These are phyloP conservation scores for Hydraecia micacea DNA, from an alignment of 2,888 invertebrate species.

Conservation along the genomic window DNA sequence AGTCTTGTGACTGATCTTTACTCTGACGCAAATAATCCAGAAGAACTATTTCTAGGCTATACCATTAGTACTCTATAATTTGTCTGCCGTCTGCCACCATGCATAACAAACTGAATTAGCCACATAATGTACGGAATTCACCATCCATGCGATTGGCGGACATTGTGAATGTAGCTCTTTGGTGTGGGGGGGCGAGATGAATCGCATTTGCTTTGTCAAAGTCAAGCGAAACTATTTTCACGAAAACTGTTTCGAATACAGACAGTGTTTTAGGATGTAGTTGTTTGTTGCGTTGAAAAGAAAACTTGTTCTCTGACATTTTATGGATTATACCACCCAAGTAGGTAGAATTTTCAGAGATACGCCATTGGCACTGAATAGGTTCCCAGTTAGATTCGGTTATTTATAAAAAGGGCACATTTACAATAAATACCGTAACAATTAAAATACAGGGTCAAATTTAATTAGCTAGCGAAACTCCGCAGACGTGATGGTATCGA, in stretches of 20 bases:
- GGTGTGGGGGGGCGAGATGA: background rate
- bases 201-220: slow-evolving; percentile 13
- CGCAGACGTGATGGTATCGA: background rate
- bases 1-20: background rate
- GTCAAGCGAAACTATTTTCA: background rate
- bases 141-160: background rate
- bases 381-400: background rate
- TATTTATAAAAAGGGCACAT: too few relatives aligned
- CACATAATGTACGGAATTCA: background rate
- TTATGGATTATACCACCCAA: background rate
- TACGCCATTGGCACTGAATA: background rate
- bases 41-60: background rate
- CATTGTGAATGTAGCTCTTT: background rate
- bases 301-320: background rate
- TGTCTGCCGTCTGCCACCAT: background rate
- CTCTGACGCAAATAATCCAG: slow-evolving; percentile 18
- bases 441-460: background rate
- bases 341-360: background rate
- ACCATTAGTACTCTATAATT: slow-evolving; percentile 7
- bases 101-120: slow-evolving; percentile 1
- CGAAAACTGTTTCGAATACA: background rate
- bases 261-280: background rate
- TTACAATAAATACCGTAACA: background rate
- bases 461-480: background rate
- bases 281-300: background rate